These are phyloP conservation scores for Macroteleia sp. DNA, from an alignment of 2,888 invertebrate genomes.

Conservation along the genomic window DNA sequence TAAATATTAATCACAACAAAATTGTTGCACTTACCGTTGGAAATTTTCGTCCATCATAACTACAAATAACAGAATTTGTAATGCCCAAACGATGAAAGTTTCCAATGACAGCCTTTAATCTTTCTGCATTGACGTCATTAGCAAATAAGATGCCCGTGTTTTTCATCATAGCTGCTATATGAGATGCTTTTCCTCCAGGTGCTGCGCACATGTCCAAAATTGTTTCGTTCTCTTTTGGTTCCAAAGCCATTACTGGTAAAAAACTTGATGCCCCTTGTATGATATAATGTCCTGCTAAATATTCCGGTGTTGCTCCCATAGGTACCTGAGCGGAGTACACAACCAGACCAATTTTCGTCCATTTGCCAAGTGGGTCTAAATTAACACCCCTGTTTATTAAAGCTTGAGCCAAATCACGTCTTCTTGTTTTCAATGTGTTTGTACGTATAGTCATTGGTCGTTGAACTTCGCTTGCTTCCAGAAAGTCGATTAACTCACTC, in stretches of 20 bases:
- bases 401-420: constrained; percentile 96
- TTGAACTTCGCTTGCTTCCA: constrained; percentile 98
- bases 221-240: constrained; percentile 97
- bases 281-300: constrained; percentile 98
- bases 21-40: constrained; percentile 85
- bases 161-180: constrained; percentile 99
- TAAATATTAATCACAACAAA: too few relatives aligned
- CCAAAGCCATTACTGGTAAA: constrained; percentile 98
- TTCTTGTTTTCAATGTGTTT: constrained; percentile 96
- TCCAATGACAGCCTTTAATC: constrained; percentile 96
- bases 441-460: constrained; percentile 97
- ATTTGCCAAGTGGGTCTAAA: constrained; percentile 98
- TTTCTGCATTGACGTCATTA: constrained; percentile 96
- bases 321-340: constrained; percentile 98
- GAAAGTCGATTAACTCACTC: constrained; percentile 94
- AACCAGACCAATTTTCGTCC: constrained; percentile 99
- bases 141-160: constrained; percentile 98
- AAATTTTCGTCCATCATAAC: constrained; percentile 95
- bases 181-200: constrained; percentile 99
- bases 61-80: constrained; percentile 95
- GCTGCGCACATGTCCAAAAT: constrained; percentile 99
- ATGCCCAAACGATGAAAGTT: constrained; percentile 98
- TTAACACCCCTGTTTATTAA: constrained; percentile 98
- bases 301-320: constrained; percentile 99
- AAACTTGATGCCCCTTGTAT: constrained; percentile 98